Base-by-base conservation (phyloP, 2,888 invertebrate species). In the Nebria brevicollis region DNA sequence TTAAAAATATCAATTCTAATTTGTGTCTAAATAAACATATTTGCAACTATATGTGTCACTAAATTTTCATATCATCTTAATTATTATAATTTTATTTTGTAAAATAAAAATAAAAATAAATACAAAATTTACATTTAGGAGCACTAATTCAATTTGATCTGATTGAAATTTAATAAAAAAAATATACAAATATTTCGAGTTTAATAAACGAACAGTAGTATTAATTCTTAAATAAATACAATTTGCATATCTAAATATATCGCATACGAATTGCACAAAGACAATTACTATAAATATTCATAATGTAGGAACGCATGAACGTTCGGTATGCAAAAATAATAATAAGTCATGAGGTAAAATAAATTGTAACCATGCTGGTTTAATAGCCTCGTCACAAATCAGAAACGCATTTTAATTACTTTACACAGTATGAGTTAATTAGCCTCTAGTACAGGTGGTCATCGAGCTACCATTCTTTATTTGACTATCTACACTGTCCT, bases 371-470 rank as follows among this genome's bases (percentile, higher is more conserved):
- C 54, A 54, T 54, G 54, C 11, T 54, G 54, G 11, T 54, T 54
- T 54, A 54, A 54, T 54, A 54, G 54, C 54, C 54, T 54, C 68
- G 68, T 68, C 68, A 68, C 68, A 68, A 68, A 68, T 68, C 68
- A 68, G 68, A 25, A 15, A 15, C 15, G 26, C 20, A 68, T 68
- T 68, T 66, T 68, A 68, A 68, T 68, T 68, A 68, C 26, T 10
- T n/a, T 54, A 10, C 68, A 26, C 68, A 20, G 68, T 68, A 68
- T 68, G 68, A 15, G 68, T 68, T 68, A 68, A 68, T 68, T 68
- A 5, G 68, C 26, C 68, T 68, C 68, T 68, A 11, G 68, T 15
- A 68, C 68, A 68, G 68, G 68, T 68, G 68, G 10, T 15, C 20
- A 20, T 68, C 54, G 2, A 54, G 54, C 54, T 54, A 54, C 54